These are phyloP conservation scores for Erpornis zantholeuca DNA, from an alignment of 2,113 vertebrate genomes.

Conservation along the genomic window DNA sequence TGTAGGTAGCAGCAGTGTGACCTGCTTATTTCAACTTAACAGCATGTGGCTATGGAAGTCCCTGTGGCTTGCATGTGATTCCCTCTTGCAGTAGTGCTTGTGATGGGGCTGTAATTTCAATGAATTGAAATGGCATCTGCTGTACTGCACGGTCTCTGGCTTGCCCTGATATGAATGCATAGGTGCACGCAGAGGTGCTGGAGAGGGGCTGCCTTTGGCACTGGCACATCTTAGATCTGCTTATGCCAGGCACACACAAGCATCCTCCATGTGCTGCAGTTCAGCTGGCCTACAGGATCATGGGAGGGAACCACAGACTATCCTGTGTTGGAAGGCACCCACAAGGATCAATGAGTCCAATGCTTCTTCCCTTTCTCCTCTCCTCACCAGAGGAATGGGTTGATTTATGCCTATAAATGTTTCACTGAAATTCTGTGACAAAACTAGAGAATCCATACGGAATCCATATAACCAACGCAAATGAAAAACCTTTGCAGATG, in stretches of 20 bases:
- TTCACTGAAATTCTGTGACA: neutral
- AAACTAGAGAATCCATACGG: neutral
- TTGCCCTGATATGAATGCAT: neutral
- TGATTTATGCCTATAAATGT: neutral
- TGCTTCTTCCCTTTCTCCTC: neutral
- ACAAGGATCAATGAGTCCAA: no score
- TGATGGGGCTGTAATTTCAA: neutral
- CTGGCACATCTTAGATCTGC: neutral
- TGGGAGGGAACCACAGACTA: neutral
- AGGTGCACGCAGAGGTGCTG: neutral
- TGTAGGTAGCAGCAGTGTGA: neutral
- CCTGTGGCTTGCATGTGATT: rapidly evolving
- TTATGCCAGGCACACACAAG: neutral
- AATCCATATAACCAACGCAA: neutral
- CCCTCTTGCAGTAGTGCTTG: neutral
- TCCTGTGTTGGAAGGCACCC: neutral
- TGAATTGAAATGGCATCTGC: neutral
- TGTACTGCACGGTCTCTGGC: neutral
- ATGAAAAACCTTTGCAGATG: neutral
- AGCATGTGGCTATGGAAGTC: neutral
- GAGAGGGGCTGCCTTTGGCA: neutral
- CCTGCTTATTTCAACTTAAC: neutral
- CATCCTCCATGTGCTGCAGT: neutral
- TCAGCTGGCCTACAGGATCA: neutral
- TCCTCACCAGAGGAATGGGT: neutral